Base-by-base conservation (phyloP, 1,140 invertebrate genomes). In the Bombyx mandarina region DNA sequence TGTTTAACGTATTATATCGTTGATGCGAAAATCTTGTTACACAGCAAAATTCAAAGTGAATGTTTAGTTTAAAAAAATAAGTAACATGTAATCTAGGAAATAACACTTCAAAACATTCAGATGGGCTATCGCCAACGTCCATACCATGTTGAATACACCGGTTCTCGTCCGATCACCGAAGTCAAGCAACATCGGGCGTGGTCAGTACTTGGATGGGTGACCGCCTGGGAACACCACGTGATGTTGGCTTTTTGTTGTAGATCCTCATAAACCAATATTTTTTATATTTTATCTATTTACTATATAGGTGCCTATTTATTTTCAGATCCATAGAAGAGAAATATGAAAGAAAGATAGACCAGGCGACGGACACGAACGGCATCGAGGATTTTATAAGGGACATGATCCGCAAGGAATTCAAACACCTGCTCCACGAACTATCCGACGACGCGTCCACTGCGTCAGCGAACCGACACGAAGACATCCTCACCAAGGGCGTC, bases 321-420 rank as follows among this genome's bases (percentile, higher is more conserved):
- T 54, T 54, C 44, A 54, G 53, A 45, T 45, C 53, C 6, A 66
- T 63, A 5, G 67, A 76, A 46, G 61, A 66, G 18, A 56, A 56
- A 57, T 44, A 49, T 42, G 68, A 75, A 57, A 26, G 54, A 7
- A 82, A 71, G 46, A 65, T 73, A 5, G 81, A 86, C 61, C 81
- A 77, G 58, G 65, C 82, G 1, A 86, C 83, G 0, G 78, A 83
- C 60, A 85, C 83, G 10, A 48, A 57, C n/a, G 72, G 77, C 62
- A 83, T 86, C 4, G 82, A 86, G 53, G 82, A 82, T 1, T 86
- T 76, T 52, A 83, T 86, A 35, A 64, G 68, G 48, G 74, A 79
- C 10, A 65, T 86, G 10, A 83, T 86, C 7, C 73, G 78, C 6
- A 86, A 79, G 56, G 82, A 86, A 48, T 75, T 86, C 55, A 74